phyloP scores from a whole-genome alignment of 2,888 invertebrate species.

The Aelia acuminata region DNA sequence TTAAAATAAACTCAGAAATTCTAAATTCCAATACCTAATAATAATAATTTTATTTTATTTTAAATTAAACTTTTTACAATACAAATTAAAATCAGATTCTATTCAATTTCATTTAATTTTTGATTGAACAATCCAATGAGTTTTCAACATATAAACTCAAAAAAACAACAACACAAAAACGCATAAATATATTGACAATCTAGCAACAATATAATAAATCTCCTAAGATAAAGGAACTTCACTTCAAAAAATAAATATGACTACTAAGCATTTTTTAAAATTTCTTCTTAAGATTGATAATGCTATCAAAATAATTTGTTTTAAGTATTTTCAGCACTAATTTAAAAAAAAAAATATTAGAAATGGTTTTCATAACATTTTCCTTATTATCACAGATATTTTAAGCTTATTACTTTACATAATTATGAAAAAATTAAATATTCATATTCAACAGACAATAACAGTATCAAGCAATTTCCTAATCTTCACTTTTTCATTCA shows the following conservation, averaged over 20 bases:
- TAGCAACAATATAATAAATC: neutral
- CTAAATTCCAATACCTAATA: neutral
- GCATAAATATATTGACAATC: neutral
- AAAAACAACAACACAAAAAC: neutral
- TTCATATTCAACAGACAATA: neutral
- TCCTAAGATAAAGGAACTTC: neutral
- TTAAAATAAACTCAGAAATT: neutral
- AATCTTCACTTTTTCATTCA: neutral
- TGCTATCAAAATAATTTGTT: conserved; percentile 14
- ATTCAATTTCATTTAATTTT: neutral
- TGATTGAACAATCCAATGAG: neutral
- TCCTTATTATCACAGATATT: conserved; percentile 22
- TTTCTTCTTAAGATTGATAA: neutral
- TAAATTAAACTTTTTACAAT: neutral
- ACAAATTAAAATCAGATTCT: neutral
- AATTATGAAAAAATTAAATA: conserved; percentile 7
- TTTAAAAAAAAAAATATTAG: neutral
- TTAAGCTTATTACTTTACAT: neutral
- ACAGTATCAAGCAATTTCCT: neutral
- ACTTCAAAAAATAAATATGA: neutral
- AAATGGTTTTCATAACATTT: conserved; percentile 4
- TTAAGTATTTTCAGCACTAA: conserved; percentile 6
- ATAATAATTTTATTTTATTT: neutral
- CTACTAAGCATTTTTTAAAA: neutral
- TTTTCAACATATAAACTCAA: neutral